Evolutionary conservation across 2,888 invertebrate genomes (phyloP).

Genomic region (Drosophila borealis): DNA sequence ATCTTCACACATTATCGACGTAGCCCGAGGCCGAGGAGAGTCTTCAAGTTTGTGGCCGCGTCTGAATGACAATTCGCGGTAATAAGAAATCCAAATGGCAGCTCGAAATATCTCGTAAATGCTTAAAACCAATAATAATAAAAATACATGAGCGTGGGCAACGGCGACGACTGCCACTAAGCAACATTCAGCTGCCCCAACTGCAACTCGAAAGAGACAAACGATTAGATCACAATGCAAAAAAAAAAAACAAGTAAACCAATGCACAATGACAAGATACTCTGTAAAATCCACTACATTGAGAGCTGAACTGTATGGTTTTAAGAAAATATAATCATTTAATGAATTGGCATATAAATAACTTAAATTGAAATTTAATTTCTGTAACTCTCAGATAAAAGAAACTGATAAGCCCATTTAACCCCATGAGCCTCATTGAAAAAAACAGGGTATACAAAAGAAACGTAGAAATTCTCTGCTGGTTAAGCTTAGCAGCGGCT

Average conservation of each 20-base stretch:
- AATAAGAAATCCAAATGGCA: slow-evolving; percentile 77
- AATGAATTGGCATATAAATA: neutral
- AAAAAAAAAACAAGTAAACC: neutral
- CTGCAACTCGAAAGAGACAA: slow-evolving; percentile 28
- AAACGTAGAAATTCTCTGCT: slow-evolving; percentile 33
- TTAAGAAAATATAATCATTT: neutral
- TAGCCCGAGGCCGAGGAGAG: neutral
- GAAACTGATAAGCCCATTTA: neutral
- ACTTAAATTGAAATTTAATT: no score
- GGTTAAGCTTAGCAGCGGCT: slow-evolving; percentile 18
- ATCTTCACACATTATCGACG: slow-evolving; percentile 74
- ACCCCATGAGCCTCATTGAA: neutral
- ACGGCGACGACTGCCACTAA: slow-evolving; percentile 27
- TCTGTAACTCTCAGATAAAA: neutral
- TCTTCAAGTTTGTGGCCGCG: neutral
- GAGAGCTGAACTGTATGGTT: neutral
- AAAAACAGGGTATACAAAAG: slow-evolving; percentile 4
- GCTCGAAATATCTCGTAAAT: slow-evolving; percentile 57
- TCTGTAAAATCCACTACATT: neutral
- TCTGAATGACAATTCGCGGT: slow-evolving; percentile 71
- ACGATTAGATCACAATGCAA: slow-evolving; percentile 76
- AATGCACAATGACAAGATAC: neutral
- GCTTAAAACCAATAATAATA: slow-evolving; percentile 78
- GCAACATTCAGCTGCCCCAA: slow-evolving; percentile 20
- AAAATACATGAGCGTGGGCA: slow-evolving; percentile 77